Evolutionary conservation across 1,140 invertebrate genomes (phyloP).

Genomic region (Habropoda laboriosa): DNA sequence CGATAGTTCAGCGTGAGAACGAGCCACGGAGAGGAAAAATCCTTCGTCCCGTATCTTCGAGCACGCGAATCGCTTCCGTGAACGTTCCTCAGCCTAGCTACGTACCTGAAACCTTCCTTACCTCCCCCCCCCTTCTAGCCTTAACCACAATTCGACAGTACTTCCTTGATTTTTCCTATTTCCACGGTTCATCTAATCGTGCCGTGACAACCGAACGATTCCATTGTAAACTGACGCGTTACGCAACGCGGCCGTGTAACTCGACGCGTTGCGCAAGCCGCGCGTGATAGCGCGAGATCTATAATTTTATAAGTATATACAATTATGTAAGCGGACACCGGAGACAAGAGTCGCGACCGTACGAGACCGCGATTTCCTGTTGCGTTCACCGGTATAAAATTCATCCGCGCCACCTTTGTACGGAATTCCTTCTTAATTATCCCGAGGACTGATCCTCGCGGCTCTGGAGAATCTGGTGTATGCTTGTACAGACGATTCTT

Average conservation of each 20-base stretch:
- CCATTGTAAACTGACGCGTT: slow-evolving; percentile 1
- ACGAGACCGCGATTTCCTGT: slow-evolving; percentile 33
- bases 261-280: slow-evolving; percentile 2
- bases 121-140: neutral
- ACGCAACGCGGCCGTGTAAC: neutral
- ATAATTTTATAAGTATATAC: slow-evolving; percentile 36
- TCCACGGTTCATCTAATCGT: neutral
- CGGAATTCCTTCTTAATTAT: neutral
- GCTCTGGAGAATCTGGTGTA: no score
- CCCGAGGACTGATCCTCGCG: neutral
- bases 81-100: neutral
- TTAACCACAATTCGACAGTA: neutral
- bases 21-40: slow-evolving; percentile 26
- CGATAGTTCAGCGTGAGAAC: slow-evolving; percentile 40
- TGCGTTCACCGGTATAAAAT: neutral
- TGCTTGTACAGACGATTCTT: no score
- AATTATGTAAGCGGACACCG: slow-evolving; percentile 22
- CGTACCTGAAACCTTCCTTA: no score
- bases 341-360: slow-evolving; percentile 10
- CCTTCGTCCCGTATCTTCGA: slow-evolving; percentile 15
- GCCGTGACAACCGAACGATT: neutral
- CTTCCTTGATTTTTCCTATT: neutral
- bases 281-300: slow-evolving; percentile 9
- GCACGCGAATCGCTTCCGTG: slow-evolving; percentile 25
- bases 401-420: neutral